phyloP scores from a whole-genome alignment of 2,888 invertebrate species.

The Leucophora obtusa region DNA sequence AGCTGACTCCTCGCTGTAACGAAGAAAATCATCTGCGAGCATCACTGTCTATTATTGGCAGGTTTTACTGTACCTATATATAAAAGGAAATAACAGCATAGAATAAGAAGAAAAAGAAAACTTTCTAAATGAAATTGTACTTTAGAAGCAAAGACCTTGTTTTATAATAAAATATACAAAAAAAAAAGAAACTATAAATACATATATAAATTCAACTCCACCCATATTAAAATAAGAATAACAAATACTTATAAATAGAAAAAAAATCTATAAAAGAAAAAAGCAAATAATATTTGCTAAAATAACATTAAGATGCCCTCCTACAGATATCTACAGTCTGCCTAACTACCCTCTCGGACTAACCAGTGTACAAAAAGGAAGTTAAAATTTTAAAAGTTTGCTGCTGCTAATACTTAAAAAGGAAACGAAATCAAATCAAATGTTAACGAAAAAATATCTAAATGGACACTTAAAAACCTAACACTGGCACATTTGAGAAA shows the following conservation, averaged over 20 bases:
- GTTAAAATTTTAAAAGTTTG: slow-evolving; percentile 22
- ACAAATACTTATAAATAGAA: neutral
- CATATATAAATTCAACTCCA: slow-evolving; percentile 32
- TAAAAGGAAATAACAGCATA: slow-evolving; percentile 38
- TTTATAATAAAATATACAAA: slow-evolving; percentile 59
- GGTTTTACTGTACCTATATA: neutral
- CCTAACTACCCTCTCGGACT: slow-evolving; percentile 8
- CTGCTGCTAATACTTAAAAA: slow-evolving; percentile 1
- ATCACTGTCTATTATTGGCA: too few relatives aligned
- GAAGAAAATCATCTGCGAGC: too few relatives aligned
- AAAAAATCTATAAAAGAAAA: slow-evolving; percentile 18
- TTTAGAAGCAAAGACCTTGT: slow-evolving; percentile 12
- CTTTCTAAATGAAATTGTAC: slow-evolving; percentile 38
- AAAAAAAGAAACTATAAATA: too few relatives aligned
- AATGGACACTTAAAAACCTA: slow-evolving; percentile 36
- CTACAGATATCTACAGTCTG: neutral
- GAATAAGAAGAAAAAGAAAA: slow-evolving; percentile 38
- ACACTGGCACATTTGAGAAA: slow-evolving; percentile 10
- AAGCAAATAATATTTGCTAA: slow-evolving; percentile 25
- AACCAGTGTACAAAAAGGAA: slow-evolving; percentile 13
- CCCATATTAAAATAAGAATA: slow-evolving; percentile 48
- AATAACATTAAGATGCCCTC: slow-evolving; percentile 51
- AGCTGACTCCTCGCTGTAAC: too few relatives aligned
- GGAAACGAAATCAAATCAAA: slow-evolving; percentile 35
- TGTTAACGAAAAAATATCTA: slow-evolving; percentile 23